Conservation (phyloP, 1,140 invertebrate genomes). For the Sycophila sp. region DNA sequence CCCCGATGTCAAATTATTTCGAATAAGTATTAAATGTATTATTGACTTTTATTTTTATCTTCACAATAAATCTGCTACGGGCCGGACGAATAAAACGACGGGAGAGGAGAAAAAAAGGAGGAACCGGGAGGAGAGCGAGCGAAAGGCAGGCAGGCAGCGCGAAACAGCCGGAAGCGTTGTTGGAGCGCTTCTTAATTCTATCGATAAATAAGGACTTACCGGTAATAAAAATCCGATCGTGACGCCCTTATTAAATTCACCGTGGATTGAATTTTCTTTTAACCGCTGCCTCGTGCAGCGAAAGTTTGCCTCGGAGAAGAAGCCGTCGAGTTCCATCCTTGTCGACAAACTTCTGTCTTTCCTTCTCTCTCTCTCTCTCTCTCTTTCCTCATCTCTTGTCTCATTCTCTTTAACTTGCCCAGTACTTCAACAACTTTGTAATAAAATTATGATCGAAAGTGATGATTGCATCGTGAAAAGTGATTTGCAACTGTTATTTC, state of each 20-base stretch:
- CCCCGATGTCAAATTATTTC: background rate
- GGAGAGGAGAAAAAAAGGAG: background rate
- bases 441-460: conserved; percentile 35
- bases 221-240: conserved; percentile 42
- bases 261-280: conserved; percentile 41
- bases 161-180: conserved; percentile 32
- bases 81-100: background rate
- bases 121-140: background rate
- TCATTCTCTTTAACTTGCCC: background rate
- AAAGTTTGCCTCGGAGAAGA: conserved; percentile 33
- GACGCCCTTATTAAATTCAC: conserved; percentile 42
- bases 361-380: background rate
- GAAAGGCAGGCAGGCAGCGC: background rate
- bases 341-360: conserved; percentile 25
- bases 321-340: conserved; percentile 23
- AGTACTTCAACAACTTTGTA: conserved; percentile 22
- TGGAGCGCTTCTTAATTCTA: conserved; percentile 38
- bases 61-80: conserved; percentile 11
- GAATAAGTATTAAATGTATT: conserved; percentile 12
- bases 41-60: background rate
- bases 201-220: conserved; percentile 40
- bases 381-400: background rate
- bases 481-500: conserved; percentile 26
- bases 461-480: conserved; percentile 20
- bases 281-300: conserved; percentile 18